Base-by-base conservation (phyloP, 1,140 invertebrate species). In the Zaprionus taronus region DNA sequence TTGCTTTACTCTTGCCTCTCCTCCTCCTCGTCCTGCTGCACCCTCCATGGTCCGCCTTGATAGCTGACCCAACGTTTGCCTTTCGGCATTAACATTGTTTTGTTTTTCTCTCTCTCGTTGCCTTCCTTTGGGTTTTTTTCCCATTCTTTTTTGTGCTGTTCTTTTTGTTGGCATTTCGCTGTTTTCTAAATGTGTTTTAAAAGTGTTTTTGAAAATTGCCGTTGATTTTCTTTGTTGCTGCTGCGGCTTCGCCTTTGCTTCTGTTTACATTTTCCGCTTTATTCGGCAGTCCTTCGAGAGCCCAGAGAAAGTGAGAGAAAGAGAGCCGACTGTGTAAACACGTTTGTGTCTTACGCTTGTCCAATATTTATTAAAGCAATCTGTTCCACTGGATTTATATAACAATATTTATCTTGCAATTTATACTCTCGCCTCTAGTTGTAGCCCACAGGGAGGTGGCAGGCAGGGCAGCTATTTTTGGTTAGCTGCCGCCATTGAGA, bases 311-410 rank as follows among this genome's bases (percentile, higher is more conserved):
- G 31, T 11, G 9, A 36, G 58, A 7, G 6, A 28, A 28, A 7
- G 20, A 47, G 51, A 36, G 63, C 41, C 49, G 51, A 57, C 77
- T 83, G 69, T 79, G 81, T 71, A 84, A 87, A 87, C 83, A 89
- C 80, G 72, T 72, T 80, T 57, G 57, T 60, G 36, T 56, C 72
- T 49, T 63, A 49, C 47, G 69, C 63, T 69, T 49, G 58, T 26
- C 65, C 49, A 87, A 87, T 89, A 89, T 89, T 84, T 89, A 89
- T 89, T 89, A 89, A 89, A 81, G 84, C 85, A 79, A 90, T 89
- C 81, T 89, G 72, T 84, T 83, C 69, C 72, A 64, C 67, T 71
- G 80, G 79, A 84, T 81, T 84, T 89, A 81, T 90, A 79, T 64
- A 81, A 84, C 61, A 83, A 80, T 84, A 89, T 89, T 81, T 84